Evolutionary conservation across 1,140 invertebrate species (phyloP).

Genomic region (Dufourea novaeangliae): DNA sequence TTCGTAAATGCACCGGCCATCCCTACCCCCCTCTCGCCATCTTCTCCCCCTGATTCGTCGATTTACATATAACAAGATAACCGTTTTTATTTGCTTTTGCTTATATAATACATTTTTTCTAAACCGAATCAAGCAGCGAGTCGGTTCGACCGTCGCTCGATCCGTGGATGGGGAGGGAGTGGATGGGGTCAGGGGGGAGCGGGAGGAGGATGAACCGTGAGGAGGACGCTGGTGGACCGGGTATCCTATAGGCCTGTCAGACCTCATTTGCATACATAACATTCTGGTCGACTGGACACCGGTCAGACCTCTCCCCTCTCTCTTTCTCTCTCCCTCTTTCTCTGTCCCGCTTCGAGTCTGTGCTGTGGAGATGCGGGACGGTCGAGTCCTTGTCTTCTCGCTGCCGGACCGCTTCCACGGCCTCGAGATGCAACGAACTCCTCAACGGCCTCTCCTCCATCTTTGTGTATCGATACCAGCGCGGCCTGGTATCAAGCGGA

Average conservation of each 20-base stretch:
- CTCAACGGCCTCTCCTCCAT: constrained; percentile 52
- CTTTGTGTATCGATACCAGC: constrained; percentile 63
- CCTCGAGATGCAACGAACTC: constrained; percentile 59
- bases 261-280: constrained; percentile 82
- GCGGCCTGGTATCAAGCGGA: constrained; percentile 30
- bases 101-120: constrained; percentile 77
- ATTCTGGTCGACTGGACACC: constrained; percentile 81
- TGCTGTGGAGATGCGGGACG: constrained; percentile 34
- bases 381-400: constrained; percentile 44
- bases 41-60: constrained; percentile 6
- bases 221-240: constrained; percentile 54
- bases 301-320: constrained; percentile 74
- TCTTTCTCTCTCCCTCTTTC: constrained; percentile 38
- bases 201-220: constrained; percentile 59
- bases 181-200: constrained; percentile 43
- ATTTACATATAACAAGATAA: constrained; percentile 80
- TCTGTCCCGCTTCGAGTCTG: constrained; percentile 11
- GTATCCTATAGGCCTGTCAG: constrained; percentile 77
- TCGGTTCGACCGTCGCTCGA: constrained; percentile 32
- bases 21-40: constrained; percentile 14
- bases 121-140: constrained; percentile 64
- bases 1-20: constrained; percentile 66
- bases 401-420: constrained; percentile 61
- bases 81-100: constrained; percentile 75
- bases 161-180: constrained; percentile 47